Evolutionary conservation across 2,113 vertebrate genomes (phyloP).

Genomic region (Equus quagga): DNA sequence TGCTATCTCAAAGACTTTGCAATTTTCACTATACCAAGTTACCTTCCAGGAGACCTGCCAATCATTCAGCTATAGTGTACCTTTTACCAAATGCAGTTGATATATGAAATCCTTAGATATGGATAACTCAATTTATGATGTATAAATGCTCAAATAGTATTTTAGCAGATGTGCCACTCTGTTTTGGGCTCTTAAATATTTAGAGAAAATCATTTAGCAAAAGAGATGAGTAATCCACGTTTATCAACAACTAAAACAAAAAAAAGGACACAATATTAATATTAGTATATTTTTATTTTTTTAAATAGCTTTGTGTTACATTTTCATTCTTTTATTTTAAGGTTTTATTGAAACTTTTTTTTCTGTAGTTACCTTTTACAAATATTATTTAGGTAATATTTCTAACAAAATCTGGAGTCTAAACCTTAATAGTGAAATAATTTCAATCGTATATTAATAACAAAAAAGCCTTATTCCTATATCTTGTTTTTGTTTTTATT

Average conservation of each 20-base stretch:
- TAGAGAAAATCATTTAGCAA: not conserved
- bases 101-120: not conserved
- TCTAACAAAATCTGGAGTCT: not conserved
- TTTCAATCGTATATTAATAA: not conserved
- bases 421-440: not conserved
- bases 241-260: not conserved
- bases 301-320: not conserved
- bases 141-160: not conserved
- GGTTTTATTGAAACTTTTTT: not conserved
- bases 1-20: not conserved
- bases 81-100: not conserved
- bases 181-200: not conserved
- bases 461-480: not conserved
- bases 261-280: not conserved
- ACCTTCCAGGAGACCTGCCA: not conserved
- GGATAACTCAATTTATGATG: not conserved
- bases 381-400: not conserved
- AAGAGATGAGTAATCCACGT: not conserved
- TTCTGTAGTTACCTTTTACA: not conserved
- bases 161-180: not conserved
- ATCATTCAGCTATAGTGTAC: not conserved
- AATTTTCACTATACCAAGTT: not conserved
- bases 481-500: not conserved
- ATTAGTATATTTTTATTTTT: not conserved
- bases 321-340: not conserved